Percentiles rank a stretch among this genome's conserved stretches.
Conservation (phyloP, 2,797 vertebrate species). For the Loriculus beryllinus region DNA sequence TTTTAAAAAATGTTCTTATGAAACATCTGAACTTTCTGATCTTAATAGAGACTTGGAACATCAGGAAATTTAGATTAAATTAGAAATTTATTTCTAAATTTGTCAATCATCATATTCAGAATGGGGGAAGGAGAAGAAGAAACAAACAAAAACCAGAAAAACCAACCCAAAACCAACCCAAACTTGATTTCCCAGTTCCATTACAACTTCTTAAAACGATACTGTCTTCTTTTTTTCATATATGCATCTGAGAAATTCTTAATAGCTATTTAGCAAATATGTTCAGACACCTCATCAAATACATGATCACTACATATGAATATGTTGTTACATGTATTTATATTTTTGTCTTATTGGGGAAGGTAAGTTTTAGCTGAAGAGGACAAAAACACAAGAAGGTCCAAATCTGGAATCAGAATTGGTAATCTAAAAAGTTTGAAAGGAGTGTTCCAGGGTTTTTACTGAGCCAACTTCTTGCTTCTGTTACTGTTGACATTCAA, state of each 20-base stretch:
- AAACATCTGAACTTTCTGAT: neutral
- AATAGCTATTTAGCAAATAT: neutral
- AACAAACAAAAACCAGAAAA: neutral
- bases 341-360: neutral
- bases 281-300: neutral
- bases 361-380: neutral
- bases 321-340: neutral
- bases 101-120: neutral
- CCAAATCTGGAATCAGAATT: neutral
- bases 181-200: neutral
- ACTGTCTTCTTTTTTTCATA: neutral
- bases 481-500: neutral
- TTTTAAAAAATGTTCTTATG: conserved; percentile 1
- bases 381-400: neutral
- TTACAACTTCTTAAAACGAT: neutral
- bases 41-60: neutral
- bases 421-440: neutral
- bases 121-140: fast-evolving
- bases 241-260: neutral
- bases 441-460: neutral
- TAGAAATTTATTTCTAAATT: neutral
- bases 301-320: neutral
- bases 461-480: neutral
- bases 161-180: fast-evolving
- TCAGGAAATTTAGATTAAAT: neutral